Conservation (phyloP, 2,797 vertebrate genomes). For the Typhlichthys eigenmanni region DNA sequence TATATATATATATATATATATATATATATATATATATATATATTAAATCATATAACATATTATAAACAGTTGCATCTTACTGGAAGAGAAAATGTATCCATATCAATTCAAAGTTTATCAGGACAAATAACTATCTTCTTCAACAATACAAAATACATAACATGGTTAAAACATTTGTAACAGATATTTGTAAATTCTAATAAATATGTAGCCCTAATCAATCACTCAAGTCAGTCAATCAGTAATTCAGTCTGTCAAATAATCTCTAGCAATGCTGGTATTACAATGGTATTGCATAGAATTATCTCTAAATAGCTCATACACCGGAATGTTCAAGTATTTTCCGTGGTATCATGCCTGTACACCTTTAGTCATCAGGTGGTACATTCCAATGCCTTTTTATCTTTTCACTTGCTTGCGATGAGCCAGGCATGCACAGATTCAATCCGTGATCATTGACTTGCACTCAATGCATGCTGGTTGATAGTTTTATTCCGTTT, state of each 20-base stretch:
- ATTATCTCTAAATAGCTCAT: background rate
- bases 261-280: background rate
- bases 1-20: too few species aligned
- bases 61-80: conserved; percentile 21
- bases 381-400: conserved; percentile 13
- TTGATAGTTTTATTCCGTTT: too few species aligned
- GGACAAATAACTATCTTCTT: conserved; percentile 22
- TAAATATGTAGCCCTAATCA: conserved; percentile 19
- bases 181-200: conserved; percentile 14
- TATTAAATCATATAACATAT: conserved; percentile 39
- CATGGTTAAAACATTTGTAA: background rate
- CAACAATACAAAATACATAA: conserved; percentile 9
- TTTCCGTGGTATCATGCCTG: too few species aligned
- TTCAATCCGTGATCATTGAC: too few species aligned
- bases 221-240: conserved; percentile 2
- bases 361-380: background rate
- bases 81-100: conserved; percentile 18
- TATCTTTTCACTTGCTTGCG: too few species aligned
- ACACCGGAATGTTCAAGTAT: too few species aligned
- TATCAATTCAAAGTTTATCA: conserved; percentile 29
- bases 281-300: background rate
- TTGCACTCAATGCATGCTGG: too few species aligned
- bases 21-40: too few species aligned
- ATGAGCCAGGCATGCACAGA: too few species aligned
- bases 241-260: background rate